Evolutionary conservation across 2,113 vertebrate species (phyloP).

Genomic region (Lasiurus cinereus): DNA sequence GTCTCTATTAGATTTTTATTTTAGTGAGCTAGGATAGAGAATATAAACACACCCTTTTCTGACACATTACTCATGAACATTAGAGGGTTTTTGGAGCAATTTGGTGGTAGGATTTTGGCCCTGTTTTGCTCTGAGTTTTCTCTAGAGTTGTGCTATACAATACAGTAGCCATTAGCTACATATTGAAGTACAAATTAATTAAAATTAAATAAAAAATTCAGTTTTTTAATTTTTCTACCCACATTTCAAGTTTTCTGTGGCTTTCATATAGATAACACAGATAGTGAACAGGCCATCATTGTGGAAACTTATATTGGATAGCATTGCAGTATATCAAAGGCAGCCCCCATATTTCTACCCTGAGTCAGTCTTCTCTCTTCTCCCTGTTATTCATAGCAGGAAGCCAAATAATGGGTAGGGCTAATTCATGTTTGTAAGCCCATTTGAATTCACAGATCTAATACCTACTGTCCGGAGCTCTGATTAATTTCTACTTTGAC

Average conservation of each 20-base stretch:
- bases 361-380: neutral
- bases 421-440: neutral
- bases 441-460: conserved; percentile 2
- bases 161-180: neutral
- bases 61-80: neutral
- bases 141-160: neutral
- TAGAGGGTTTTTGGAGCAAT: neutral
- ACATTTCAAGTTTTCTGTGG: neutral
- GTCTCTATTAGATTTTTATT: conserved; percentile 34
- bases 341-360: neutral
- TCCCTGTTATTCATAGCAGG: neutral
- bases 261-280: neutral
- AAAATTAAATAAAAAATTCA: conserved; percentile 6
- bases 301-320: neutral
- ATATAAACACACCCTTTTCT: conserved; percentile 22
- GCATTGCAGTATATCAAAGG: neutral
- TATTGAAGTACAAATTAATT: conserved; percentile 25
- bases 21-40: neutral
- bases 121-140: conserved; percentile 4
- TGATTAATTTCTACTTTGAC: neutral
- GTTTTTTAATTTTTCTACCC: neutral
- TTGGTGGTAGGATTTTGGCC: neutral
- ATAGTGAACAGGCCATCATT: neutral
- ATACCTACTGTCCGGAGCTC: neutral
- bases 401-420: neutral